Percentiles rank a stretch among this genome's conserved stretches.
Conservation (phyloP, 2,797 vertebrate species). For the Otus scops region DNA sequence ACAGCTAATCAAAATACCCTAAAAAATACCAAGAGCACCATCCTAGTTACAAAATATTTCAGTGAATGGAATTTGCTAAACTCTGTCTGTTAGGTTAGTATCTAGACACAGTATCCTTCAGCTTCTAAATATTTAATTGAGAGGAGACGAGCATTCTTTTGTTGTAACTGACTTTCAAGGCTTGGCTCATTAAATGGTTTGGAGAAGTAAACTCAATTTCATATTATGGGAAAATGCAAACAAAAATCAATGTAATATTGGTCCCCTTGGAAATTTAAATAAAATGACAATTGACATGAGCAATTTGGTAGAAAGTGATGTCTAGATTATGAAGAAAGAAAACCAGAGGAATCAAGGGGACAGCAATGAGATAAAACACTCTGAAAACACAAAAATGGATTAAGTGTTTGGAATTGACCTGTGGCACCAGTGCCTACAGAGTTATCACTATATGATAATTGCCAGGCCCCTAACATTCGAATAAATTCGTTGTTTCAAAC, state of each 20-base stretch:
- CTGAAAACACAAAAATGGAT: background rate
- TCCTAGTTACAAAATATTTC: background rate
- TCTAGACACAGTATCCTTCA: background rate
- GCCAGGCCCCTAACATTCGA: background rate
- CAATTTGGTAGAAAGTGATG: background rate
- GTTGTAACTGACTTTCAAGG: background rate
- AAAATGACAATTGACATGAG: background rate
- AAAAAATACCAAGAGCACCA: background rate
- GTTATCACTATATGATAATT: background rate
- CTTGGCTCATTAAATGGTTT: background rate
- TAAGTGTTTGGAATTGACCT: background rate
- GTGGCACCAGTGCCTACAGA: background rate
- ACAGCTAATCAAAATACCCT: background rate
- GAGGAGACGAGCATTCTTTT: background rate
- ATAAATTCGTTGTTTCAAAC: background rate
- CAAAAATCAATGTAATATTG: background rate
- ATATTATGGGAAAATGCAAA: background rate
- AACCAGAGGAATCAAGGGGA: background rate
- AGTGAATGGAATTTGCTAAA: background rate
- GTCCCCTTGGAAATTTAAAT: background rate
- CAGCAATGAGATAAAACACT: background rate
- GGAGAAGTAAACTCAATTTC: constrained; percentile 8
- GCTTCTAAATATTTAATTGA: background rate
- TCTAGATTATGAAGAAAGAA: background rate
- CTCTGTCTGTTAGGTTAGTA: background rate